Evolutionary conservation across 2,113 vertebrate genomes (phyloP), one percentile per base, ranked within the genome.

Genomic region (Hemicordylus capensis): DNA sequence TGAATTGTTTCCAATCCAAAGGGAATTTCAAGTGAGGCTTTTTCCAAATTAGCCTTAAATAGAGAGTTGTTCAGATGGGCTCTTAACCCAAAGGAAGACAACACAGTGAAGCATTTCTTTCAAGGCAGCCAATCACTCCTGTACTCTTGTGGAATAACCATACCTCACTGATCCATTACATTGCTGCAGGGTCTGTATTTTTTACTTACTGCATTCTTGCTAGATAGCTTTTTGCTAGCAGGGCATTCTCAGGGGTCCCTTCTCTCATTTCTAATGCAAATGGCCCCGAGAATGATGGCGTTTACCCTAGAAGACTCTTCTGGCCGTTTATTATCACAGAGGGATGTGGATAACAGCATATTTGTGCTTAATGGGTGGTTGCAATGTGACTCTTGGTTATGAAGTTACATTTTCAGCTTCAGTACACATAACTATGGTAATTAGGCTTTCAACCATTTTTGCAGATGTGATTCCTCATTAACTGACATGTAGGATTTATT

Each of bases 361-460:
- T 20, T 76, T 84, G 3, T 20, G 83, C 58, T 84, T 74, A 66
- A 58, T 1, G 44, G 0, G 10, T 7, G 34, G 34, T 78, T 86
- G 31, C 2, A 85, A 8, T 15, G 70, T 3, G 63, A 14, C 82
- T 58, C 3, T 11, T 77, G 19, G 51, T 76, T 15, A 48, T 59
- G 78, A 69, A 88, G 0, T 64, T 82, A 85, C 77, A 56, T 67
- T 69, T 61, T 72, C 64, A 79, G 10, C 14, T 86, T 0, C 5
- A 80, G 61, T 1, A 0, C 80, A 64, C 0, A 0, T 26, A 83
- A 24, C 51, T 24, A 59, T n/a, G 63, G 0, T 73, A 39, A 63
- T 80, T 84, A 22, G 56, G 0, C 31, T 85, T 69, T 88, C 64
- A 3, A 44, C 59, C 12, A 81, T 26, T 66, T 87, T 22, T 80